Base-by-base conservation (phyloP, 2,888 invertebrate genomes). In the Terebella lapidaria region DNA sequence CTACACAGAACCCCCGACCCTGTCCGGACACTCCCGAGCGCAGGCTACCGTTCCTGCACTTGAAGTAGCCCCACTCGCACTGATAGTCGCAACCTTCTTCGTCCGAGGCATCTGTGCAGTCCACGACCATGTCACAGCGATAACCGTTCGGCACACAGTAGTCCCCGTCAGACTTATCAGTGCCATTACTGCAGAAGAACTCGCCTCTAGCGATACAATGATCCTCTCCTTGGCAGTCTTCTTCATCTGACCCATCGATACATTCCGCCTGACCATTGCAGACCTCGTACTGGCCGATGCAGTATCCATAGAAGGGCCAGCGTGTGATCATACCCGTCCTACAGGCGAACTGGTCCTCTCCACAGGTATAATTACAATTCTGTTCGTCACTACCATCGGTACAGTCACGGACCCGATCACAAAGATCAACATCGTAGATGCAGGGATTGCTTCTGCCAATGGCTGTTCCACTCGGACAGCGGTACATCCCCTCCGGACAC, bases 31-130 rank as follows among this genome's bases (percentile, higher is more conserved):
- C 5, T 18, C 20, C 42, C 20, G 24, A 10, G 47, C 15, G 22
- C 26, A 49, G 20, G 15, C 4, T 18, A 25, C 27, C 46, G 3
- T 52, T 26, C 5, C 18, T 25, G 35, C 64, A 66, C 15, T 29
- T 25, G 52, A 63, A 55, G 26, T 56, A 18, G 25, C 35, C 59
- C 2, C 18, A 52, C 3, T 26, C 25, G 52, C 64, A 63, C 30
- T 29, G 18, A 26, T 62, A 58, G 20, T 29, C 27, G 49, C 66
- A 66, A 46, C 42, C 58, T n/a, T 18, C 45, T 35, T 59, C 62
- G 47, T 66, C 66, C 1, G 46, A 42, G 2, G 56, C 54, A 35
- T 66, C 64, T 18, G 45, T 26, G 42, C 66, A 66, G 57, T 66
- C 57, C 2, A 24, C 3, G 5, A 47, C 22, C 4, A 59, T 26